Conservation (phyloP, 1,140 invertebrate species). For the Drosophila sp. region DNA sequence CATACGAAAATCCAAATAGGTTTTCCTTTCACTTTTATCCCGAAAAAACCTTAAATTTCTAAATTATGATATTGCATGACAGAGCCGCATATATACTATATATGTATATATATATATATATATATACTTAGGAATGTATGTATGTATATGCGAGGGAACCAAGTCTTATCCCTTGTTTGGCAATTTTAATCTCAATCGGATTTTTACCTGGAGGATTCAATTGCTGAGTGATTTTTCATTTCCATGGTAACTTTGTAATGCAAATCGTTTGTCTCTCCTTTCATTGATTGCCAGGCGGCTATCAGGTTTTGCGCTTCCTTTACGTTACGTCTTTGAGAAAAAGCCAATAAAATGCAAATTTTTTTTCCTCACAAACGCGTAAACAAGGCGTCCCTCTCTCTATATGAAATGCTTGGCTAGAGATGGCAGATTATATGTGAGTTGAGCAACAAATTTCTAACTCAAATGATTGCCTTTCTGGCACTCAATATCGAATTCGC, state of each 20-base stretch:
- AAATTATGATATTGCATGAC: slow-evolving; percentile 19
- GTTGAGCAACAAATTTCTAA: neutral
- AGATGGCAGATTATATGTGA: slow-evolving; percentile 30
- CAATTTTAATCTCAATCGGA: slow-evolving; percentile 46
- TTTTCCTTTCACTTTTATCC: slow-evolving; percentile 49
- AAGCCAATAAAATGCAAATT: slow-evolving; percentile 79
- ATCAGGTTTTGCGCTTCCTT: slow-evolving; percentile 1
- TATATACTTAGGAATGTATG: neutral
- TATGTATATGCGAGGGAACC: neutral
- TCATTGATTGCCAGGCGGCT: slow-evolving; percentile 25
- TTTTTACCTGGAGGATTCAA: slow-evolving; percentile 41
- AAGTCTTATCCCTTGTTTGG: slow-evolving; percentile 19
- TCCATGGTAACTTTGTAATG: slow-evolving; percentile 66
- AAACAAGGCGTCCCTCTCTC: slow-evolving; percentile 47
- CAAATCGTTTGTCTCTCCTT: slow-evolving; percentile 52
- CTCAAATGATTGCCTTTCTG: neutral
- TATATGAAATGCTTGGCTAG: slow-evolving; percentile 24
- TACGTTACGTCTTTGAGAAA: slow-evolving; percentile 36
- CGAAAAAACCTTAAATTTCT: slow-evolving; percentile 23
- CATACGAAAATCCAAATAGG: slow-evolving; percentile 79
- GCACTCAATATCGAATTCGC: neutral
- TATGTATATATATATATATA: neutral
- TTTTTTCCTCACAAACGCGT: slow-evolving; percentile 40
- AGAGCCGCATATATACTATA: neutral
- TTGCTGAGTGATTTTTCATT: slow-evolving; percentile 73